These are phyloP conservation scores for Drosophila saltans DNA, from an alignment of 1,140 invertebrate species.

Conservation along the genomic window DNA sequence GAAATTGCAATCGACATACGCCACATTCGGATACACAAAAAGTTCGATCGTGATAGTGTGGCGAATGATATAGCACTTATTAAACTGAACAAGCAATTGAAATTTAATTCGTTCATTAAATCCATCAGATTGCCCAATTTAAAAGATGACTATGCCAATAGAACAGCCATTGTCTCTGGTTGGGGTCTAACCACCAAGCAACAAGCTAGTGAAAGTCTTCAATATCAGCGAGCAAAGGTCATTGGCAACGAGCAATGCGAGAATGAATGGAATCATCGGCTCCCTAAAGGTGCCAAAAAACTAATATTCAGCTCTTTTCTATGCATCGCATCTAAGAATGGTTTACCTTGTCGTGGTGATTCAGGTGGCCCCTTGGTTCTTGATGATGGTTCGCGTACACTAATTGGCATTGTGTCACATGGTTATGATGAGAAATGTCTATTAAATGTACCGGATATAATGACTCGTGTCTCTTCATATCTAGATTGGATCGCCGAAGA, in stretches of 20 bases:
- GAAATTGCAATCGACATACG: slow-evolving; percentile 11
- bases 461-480: slow-evolving; percentile 42
- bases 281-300: slow-evolving; percentile 26
- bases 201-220: slow-evolving; percentile 14
- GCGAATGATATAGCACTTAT: slow-evolving; percentile 51
- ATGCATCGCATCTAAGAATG: slow-evolving; percentile 43
- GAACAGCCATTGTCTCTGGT: slow-evolving; percentile 32
- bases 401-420: slow-evolving; percentile 61
- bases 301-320: slow-evolving; percentile 33
- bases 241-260: slow-evolving; percentile 51
- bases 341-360: slow-evolving; percentile 58
- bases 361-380: slow-evolving; percentile 58
- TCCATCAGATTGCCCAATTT: slow-evolving; percentile 34
- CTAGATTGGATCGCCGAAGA: slow-evolving; percentile 42
- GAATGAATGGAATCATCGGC: slow-evolving; percentile 40
- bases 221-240: slow-evolving; percentile 38
- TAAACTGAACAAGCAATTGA: slow-evolving; percentile 26
- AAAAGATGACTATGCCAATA: not conserved
- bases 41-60: slow-evolving; percentile 29
- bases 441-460: slow-evolving; percentile 46
- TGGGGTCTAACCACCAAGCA: slow-evolving; percentile 46
- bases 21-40: slow-evolving; percentile 34
- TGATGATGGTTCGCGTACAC: slow-evolving; percentile 33
- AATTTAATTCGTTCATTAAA: slow-evolving; percentile 14
- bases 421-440: slow-evolving; percentile 46